phyloP scores from a whole-genome alignment of 2,113 vertebrate species.

The Nothocercus nigrocapillus region DNA sequence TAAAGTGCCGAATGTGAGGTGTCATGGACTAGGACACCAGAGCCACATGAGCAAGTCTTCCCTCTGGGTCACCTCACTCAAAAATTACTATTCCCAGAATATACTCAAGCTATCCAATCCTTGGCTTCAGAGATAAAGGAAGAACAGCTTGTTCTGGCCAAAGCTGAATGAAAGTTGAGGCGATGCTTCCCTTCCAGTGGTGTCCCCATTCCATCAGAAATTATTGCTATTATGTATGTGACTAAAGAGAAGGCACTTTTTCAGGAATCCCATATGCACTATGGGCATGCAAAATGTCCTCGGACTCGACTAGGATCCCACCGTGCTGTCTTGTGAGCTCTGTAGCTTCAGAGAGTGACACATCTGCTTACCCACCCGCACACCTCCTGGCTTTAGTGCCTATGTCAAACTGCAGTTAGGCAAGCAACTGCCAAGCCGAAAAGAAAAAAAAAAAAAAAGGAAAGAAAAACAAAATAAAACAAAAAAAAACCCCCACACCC shows the following conservation, averaged over 20 bases:
- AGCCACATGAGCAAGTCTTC: neutral
- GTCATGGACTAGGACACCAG: neutral
- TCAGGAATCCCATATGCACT: rapidly evolving
- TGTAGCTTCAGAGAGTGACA: neutral
- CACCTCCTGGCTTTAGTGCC: neutral
- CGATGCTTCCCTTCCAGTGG: neutral
- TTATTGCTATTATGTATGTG: neutral
- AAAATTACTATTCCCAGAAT: neutral
- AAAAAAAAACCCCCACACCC: too few relatives aligned
- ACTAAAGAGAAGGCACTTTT: neutral
- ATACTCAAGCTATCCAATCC: neutral
- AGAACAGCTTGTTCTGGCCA: neutral
- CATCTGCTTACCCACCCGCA: neutral
- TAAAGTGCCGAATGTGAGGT: neutral
- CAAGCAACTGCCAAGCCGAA: neutral
- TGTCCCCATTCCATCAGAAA: neutral
- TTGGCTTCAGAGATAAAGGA: neutral
- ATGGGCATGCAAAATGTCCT: neutral
- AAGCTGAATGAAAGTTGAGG: neutral
- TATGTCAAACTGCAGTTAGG: neutral
- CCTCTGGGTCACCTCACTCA: neutral
- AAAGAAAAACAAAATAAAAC: too few relatives aligned
- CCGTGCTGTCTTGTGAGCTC: neutral
- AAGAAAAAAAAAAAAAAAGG: neutral
- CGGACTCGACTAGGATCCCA: neutral